A percentile compares a stretch with the other conserved stretches of the same genome.
Evolutionary conservation across 2,797 vertebrate genomes (phyloP).

Genomic region (Clarias platycephalus): DNA sequence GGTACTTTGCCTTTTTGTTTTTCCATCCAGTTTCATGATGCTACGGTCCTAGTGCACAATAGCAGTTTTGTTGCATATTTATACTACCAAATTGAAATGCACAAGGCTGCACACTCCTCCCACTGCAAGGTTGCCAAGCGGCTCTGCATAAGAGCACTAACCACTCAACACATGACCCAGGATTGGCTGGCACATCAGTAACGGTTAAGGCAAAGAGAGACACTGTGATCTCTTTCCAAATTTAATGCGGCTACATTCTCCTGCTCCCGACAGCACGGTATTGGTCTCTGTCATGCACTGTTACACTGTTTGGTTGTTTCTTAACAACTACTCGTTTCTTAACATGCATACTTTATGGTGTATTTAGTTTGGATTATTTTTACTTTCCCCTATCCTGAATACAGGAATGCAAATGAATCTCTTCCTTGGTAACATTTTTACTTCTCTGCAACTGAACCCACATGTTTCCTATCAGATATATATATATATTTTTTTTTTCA

Average conservation of each 20-base stretch:
- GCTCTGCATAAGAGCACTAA: constrained; percentile 21
- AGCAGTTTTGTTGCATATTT: constrained; percentile 7
- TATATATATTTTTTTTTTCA: constrained; percentile 38
- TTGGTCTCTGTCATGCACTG: constrained; percentile 6
- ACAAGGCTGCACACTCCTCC: constrained; percentile 12
- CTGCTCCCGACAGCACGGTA: constrained; percentile 9
- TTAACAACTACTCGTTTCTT: constrained; percentile 13
- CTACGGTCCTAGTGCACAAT: neutral
- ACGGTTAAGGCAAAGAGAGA: neutral
- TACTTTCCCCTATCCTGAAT: constrained; percentile 13
- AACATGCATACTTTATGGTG: neutral
- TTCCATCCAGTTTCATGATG: neutral
- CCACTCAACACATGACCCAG: constrained; percentile 7
- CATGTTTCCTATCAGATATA: constrained; percentile 55
- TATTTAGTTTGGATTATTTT: constrained; percentile 19
- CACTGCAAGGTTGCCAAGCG: neutral
- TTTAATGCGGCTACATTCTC: neutral
- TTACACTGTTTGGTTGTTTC: neutral
- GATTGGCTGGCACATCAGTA: constrained; percentile 22
- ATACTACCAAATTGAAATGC: constrained; percentile 21
- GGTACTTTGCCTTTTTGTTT: neutral
- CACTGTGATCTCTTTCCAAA: constrained; percentile 14
- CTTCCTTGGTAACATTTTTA: constrained; percentile 21
- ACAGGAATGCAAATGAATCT: constrained; percentile 44
- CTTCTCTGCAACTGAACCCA: constrained; percentile 51